Evolutionary conservation across 2,797 vertebrate genomes (phyloP).

Genomic region (Serranus cabrilla): DNA sequence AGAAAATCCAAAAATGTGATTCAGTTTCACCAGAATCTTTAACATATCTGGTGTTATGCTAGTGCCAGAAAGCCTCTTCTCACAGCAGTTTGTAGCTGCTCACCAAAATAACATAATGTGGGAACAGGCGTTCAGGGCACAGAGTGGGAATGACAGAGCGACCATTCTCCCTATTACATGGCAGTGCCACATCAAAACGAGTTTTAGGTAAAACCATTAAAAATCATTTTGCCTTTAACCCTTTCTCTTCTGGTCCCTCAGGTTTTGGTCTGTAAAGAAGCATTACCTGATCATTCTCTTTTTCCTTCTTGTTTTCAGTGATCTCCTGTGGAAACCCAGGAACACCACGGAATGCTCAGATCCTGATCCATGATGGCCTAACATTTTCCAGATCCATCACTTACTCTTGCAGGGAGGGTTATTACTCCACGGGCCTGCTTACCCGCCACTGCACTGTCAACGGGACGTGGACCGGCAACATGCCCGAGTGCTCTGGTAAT

Average conservation of each 20-base stretch:
- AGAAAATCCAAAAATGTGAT: too few relatives aligned
- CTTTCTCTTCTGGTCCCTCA: slow-evolving; percentile 2
- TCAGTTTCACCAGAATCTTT: too few relatives aligned
- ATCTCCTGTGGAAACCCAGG: slow-evolving; percentile 98
- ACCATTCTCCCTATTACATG: too few relatives aligned
- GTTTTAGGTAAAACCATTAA: too few relatives aligned
- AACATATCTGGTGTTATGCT: too few relatives aligned
- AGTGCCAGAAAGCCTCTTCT: too few relatives aligned
- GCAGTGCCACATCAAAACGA: too few relatives aligned
- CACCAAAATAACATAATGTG: too few relatives aligned
- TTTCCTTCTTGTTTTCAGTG: slow-evolving; percentile 80
- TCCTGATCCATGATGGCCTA: slow-evolving; percentile 93
- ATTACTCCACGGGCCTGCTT: slow-evolving; percentile 94
- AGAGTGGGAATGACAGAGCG: too few relatives aligned
- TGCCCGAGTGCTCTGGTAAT: slow-evolving; percentile 94
- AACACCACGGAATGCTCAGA: slow-evolving; percentile 92
- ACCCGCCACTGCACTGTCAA: slow-evolving; percentile 98
- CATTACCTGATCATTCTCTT: slow-evolving; percentile 7
- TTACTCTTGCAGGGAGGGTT: slow-evolving; percentile 95
- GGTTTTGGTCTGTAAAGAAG: background rate
- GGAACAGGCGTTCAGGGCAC: too few relatives aligned
- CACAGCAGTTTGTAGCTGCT: too few relatives aligned
- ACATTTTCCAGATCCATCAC: slow-evolving; percentile 95
- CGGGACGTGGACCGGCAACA: slow-evolving; percentile 95
- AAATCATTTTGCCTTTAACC: too few relatives aligned